Evolutionary conservation across 2,797 vertebrate species (phyloP).

Genomic region (Sebastes vulpes): DNA sequence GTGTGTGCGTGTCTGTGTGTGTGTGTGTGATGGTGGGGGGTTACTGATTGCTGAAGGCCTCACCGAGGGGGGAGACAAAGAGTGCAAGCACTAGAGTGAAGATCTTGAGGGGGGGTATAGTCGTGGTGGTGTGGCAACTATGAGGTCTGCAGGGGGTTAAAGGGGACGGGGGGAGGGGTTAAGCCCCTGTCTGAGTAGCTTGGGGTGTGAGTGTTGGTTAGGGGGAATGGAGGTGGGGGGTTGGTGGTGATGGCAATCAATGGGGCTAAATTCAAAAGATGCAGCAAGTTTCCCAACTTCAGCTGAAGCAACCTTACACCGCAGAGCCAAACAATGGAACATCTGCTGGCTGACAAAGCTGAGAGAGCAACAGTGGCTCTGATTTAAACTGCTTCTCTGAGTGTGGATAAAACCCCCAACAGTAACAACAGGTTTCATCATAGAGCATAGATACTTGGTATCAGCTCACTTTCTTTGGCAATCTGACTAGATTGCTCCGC

Average conservation of each 20-base stretch:
- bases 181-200: constrained; percentile 61
- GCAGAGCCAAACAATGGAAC: constrained; percentile 75
- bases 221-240: constrained; percentile 36
- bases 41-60: constrained; percentile 51
- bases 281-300: constrained; percentile 82
- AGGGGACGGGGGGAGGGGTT: constrained; percentile 67
- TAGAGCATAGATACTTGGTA: background rate
- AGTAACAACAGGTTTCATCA: constrained; percentile 53
- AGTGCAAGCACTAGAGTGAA: constrained; percentile 34
- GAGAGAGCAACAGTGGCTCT: constrained; percentile 28
- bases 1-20: no score
- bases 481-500: background rate
- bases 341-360: constrained; percentile 80
- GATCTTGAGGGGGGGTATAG: constrained; percentile 30
- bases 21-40: constrained; percentile 19
- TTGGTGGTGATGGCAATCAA: constrained; percentile 56
- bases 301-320: constrained; percentile 81
- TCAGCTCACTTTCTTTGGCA: background rate
- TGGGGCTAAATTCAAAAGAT: constrained; percentile 82
- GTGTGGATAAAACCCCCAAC: background rate
- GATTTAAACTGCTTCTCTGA: constrained; percentile 15
- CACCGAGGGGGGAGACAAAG: constrained; percentile 47
- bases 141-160: constrained; percentile 69
- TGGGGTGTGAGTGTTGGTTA: constrained; percentile 2
- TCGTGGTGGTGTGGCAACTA: constrained; percentile 25